A percentile compares a stretch with the other conserved stretches of the same genome.
These are phyloP conservation scores for Machimus atricapillus DNA, from an alignment of 2,888 invertebrate species.

Conservation along the genomic window DNA sequence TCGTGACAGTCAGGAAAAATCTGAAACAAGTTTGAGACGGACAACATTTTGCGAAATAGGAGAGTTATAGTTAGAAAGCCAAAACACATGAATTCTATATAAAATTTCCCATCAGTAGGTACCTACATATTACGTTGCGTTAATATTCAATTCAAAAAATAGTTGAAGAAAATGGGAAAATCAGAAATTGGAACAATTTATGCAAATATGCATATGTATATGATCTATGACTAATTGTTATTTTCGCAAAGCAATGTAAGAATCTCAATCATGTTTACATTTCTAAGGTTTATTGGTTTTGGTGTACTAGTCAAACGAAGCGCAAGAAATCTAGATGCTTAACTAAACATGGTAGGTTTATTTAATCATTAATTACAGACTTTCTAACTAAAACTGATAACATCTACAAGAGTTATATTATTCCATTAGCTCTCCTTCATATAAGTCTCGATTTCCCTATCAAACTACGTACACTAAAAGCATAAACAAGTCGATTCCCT, in stretches of 20 bases:
- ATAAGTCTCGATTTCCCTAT: neutral
- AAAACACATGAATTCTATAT: too few species aligned
- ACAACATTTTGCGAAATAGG: neutral
- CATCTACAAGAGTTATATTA: neutral
- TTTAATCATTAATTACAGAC: neutral
- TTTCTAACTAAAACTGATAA: neutral
- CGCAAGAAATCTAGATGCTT: neutral
- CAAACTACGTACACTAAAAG: neutral
- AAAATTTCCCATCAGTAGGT: too few species aligned
- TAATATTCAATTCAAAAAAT: too few species aligned
- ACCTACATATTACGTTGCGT: too few species aligned
- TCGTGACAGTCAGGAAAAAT: too few species aligned
- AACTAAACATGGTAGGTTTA: neutral
- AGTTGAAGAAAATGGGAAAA: too few species aligned
- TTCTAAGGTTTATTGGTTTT: neutral
- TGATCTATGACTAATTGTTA: too few species aligned
- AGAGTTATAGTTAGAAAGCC: neutral
- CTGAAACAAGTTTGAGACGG: neutral
- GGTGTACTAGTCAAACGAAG: neutral
- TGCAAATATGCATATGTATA: too few species aligned
- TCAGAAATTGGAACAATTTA: too few species aligned
- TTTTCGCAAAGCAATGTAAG: neutral
- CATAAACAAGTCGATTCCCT: neutral
- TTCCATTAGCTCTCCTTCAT: neutral
- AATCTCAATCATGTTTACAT: neutral